These are phyloP conservation scores for Macrosiphum euphorbiae DNA, from an alignment of 2,888 invertebrate species.

Conservation along the genomic window DNA sequence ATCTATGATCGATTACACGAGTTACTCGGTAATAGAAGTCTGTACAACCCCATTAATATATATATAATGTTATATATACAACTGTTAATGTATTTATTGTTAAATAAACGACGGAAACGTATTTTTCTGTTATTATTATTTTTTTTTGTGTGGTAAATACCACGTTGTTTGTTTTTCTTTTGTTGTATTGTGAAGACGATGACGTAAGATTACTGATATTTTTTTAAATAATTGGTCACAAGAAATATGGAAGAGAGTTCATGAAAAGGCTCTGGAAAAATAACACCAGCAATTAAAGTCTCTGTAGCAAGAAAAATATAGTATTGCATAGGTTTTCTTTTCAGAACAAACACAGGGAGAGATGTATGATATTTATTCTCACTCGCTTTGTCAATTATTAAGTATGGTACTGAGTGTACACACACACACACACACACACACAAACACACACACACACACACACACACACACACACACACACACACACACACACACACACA, in stretches of 20 bases:
- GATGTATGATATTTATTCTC: conserved; percentile 1
- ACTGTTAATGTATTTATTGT: neutral
- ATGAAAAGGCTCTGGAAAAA: conserved; percentile 7
- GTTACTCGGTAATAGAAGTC: neutral
- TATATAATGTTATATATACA: neutral
- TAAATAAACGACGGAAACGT: neutral
- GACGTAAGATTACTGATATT: conserved; percentile 12
- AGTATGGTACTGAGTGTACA: neutral
- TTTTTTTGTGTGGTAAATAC: neutral
- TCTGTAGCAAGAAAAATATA: conserved; percentile 16
- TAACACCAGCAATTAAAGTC: conserved; percentile 32
- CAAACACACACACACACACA: neutral
- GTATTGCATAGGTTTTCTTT: neutral
- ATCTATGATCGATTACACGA: neutral
- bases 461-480: neutral
- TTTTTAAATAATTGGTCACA: conserved; percentile 42
- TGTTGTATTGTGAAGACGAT: conserved; percentile 12
- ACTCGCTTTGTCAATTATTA: conserved; percentile 13
- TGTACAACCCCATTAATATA: neutral
- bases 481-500: neutral
- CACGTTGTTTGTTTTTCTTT: neutral
- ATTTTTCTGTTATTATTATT: neutral
- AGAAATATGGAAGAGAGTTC: neutral
- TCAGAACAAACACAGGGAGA: neutral
- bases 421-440: neutral